phyloP scores from a whole-genome alignment of 2,888 invertebrate species.

The Metalampra italica region DNA sequence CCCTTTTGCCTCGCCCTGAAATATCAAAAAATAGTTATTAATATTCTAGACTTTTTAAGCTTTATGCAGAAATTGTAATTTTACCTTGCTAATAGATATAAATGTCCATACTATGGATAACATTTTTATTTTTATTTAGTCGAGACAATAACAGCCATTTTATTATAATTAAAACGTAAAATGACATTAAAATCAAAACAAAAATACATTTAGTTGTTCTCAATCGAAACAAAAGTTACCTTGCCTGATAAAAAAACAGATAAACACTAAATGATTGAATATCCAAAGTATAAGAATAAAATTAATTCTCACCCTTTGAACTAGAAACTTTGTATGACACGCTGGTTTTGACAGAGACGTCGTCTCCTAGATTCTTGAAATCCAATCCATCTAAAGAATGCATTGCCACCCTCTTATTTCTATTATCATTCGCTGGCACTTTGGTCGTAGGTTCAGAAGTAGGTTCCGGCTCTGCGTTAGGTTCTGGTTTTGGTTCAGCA shows the following conservation, averaged over 20 bases:
- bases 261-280: too few relatives aligned
- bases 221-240: too few relatives aligned
- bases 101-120: too few relatives aligned
- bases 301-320: slow-evolving; percentile 56
- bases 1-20: slow-evolving; percentile 46
- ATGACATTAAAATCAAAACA: too few relatives aligned
- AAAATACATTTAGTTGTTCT: too few relatives aligned
- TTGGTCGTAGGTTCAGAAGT: slow-evolving; percentile 55
- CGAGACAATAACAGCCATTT: too few relatives aligned
- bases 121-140: too few relatives aligned
- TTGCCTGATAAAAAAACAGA: too few relatives aligned
- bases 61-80: too few relatives aligned
- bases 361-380: slow-evolving; percentile 73
- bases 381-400: slow-evolving; percentile 65
- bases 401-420: slow-evolving; percentile 78
- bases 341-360: slow-evolving; percentile 87
- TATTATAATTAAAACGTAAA: too few relatives aligned
- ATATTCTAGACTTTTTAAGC: neutral
- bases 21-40: neutral
- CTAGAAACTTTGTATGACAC: slow-evolving; percentile 87
- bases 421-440: slow-evolving; percentile 44
- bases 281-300: too few relatives aligned
- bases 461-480: slow-evolving; percentile 54
- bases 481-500: slow-evolving; percentile 56
- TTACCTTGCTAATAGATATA: too few relatives aligned